A percentile compares a stretch with the other conserved stretches of the same genome.
Conservation (phyloP, 1,140 invertebrate species). For the Asobara japonica region DNA sequence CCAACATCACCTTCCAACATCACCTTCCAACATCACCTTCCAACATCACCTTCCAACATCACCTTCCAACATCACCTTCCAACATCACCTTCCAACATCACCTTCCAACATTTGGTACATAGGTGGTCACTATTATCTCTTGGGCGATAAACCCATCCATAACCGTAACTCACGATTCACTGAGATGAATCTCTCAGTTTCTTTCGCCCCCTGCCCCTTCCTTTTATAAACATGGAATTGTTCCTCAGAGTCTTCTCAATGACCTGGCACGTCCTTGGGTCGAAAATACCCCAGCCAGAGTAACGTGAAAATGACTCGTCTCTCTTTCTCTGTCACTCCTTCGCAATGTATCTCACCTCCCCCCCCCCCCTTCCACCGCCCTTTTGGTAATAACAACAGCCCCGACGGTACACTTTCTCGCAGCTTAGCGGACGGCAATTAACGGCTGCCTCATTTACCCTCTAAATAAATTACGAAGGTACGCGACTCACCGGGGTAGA, state of each 20-base stretch:
- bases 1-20: too few relatives aligned
- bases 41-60: too few relatives aligned
- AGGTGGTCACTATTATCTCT: not conserved
- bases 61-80: too few relatives aligned
- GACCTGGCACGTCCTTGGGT: conserved; percentile 1
- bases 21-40: too few relatives aligned
- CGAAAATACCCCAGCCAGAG: not conserved
- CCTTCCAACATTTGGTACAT: not conserved
- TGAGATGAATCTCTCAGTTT: conserved; percentile 26
- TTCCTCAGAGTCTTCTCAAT: conserved; percentile 27
- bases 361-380: not conserved
- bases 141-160: not conserved
- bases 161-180: conserved; percentile 32
- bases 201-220: too few relatives aligned
- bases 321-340: too few relatives aligned
- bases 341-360: not conserved
- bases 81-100: too few relatives aligned
- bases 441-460: conserved; percentile 55
- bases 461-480: conserved; percentile 61
- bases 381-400: conserved; percentile 11
- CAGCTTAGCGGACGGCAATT: conserved; percentile 59
- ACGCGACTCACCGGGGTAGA: not conserved
- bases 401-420: conserved; percentile 54
- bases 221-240: conserved; percentile 19
- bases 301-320: conserved; percentile 27